These are phyloP conservation scores for Caenorhabditis plicata DNA, from an alignment of 2,888 invertebrate genomes.

Conservation along the genomic window DNA sequence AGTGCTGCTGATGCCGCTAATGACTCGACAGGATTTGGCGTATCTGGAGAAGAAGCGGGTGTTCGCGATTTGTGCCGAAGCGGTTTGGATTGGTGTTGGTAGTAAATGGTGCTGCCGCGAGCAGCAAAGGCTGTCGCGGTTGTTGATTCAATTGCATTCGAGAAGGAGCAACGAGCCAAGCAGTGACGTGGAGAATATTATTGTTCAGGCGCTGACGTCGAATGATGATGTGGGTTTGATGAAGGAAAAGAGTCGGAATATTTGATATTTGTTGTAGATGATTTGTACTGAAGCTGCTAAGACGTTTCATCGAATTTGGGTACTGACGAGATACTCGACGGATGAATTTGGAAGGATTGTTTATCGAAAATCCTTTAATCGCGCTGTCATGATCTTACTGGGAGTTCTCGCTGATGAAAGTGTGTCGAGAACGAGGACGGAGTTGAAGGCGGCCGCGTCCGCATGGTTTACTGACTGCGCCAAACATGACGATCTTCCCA, in stretches of 20 bases:
- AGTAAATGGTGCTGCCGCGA: slow-evolving; percentile 15
- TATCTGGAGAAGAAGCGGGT: slow-evolving; percentile 21
- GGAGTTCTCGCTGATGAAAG: slow-evolving; percentile 61
- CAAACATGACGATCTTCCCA: slow-evolving; percentile 77
- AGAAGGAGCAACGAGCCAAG: slow-evolving; percentile 71
- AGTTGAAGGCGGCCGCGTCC: slow-evolving; percentile 71
- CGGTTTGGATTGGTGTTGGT: slow-evolving; percentile 41
- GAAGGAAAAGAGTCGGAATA: background rate
- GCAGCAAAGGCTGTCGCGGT: slow-evolving; percentile 70
- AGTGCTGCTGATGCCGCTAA: slow-evolving; percentile 58
- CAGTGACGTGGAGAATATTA: slow-evolving; percentile 59
- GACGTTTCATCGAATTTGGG: slow-evolving; percentile 60
- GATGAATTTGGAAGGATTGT: slow-evolving; percentile 33
- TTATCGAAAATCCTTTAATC: slow-evolving; percentile 53
- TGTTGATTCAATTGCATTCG: slow-evolving; percentile 80
- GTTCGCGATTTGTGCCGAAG: slow-evolving; percentile 34
- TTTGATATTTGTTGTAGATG: slow-evolving; percentile 37
- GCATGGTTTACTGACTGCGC: slow-evolving; percentile 77
- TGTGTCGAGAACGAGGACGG: slow-evolving; percentile 42
- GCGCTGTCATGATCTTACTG: slow-evolving; percentile 60
- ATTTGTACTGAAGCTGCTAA: slow-evolving; percentile 50
- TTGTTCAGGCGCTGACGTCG: slow-evolving; percentile 54
- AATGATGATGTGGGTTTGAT: slow-evolving; percentile 32
- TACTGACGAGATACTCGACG: slow-evolving; percentile 42
- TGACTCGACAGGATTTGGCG: slow-evolving; percentile 27